These are phyloP conservation scores for Diplazon laetatorius DNA, from an alignment of 2,888 invertebrate species.

Conservation along the genomic window DNA sequence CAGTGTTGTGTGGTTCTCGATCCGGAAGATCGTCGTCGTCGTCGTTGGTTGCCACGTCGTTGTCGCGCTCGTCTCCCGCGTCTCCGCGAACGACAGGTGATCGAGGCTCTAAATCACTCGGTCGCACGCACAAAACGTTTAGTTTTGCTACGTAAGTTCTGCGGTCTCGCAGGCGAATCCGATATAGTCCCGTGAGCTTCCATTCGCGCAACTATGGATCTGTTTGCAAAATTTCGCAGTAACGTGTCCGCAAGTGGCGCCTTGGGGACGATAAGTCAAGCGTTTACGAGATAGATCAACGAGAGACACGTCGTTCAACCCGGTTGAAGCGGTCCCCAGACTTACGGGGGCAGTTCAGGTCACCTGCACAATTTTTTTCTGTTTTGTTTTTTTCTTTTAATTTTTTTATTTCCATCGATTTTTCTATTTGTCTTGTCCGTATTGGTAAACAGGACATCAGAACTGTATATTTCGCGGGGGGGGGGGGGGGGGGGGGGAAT, in stretches of 20 bases:
- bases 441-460: neutral
- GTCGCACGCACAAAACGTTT: constrained; percentile 46
- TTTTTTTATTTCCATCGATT: no score
- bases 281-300: constrained; percentile 38
- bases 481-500: no score
- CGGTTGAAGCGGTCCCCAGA: constrained; percentile 33
- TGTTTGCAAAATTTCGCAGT: constrained; percentile 63
- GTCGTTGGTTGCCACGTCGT: constrained; percentile 41
- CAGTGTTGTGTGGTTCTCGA: constrained; percentile 33
- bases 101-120: constrained; percentile 73
- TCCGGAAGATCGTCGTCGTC: constrained; percentile 60
- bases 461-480: no score
- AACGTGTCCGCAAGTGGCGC: constrained; percentile 64
- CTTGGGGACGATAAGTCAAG: constrained; percentile 67
- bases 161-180: constrained; percentile 31
- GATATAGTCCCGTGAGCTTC: constrained; percentile 57
- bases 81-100: constrained; percentile 50
- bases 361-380: constrained; percentile 10
- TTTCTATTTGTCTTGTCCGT: neutral
- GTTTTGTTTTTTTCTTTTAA: neutral
- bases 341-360: constrained; percentile 42
- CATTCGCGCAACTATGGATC: constrained; percentile 38
- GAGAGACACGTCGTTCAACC: constrained; percentile 38
- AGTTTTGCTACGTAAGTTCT: constrained; percentile 38
- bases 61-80: constrained; percentile 49